Percentiles rank a stretch among this genome's conserved stretches.
Evolutionary conservation across 2,113 vertebrate species (phyloP).

Genomic region (Laticauda laticaudata): DNA sequence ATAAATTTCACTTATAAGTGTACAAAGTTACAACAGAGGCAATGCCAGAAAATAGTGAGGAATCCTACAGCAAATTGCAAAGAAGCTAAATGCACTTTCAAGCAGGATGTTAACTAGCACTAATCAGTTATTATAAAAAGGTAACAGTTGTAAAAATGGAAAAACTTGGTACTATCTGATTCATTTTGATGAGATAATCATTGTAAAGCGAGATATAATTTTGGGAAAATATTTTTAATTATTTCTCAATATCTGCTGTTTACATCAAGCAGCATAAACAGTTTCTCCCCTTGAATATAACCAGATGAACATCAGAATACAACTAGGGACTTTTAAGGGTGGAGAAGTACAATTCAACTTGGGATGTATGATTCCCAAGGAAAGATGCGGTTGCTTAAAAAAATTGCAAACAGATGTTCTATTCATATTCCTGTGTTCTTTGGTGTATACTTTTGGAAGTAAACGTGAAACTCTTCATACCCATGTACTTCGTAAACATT

Average conservation of each 20-base stretch:
- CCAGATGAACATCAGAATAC: neutral
- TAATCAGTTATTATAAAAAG: neutral
- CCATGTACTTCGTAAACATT: neutral
- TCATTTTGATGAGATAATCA: neutral
- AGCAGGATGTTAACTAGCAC: neutral
- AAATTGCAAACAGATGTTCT: neutral
- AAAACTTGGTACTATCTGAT: neutral
- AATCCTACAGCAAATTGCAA: neutral
- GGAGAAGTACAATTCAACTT: neutral
- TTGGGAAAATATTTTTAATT: neutral
- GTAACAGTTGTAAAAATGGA: neutral
- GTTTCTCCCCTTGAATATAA: neutral
- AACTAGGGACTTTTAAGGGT: neutral
- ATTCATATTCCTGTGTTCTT: neutral
- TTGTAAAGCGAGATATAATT: neutral
- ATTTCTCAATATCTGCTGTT: neutral
- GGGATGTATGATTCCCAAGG: neutral
- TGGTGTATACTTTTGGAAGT: neutral
- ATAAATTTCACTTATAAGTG: neutral
- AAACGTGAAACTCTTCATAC: neutral
- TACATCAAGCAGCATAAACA: neutral
- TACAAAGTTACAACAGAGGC: neutral
- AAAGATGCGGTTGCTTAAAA: neutral
- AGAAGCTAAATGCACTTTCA: neutral
- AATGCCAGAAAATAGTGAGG: neutral